Base-by-base conservation (phyloP, 2,113 vertebrate genomes). In the Nansenia antarctica region DNA sequence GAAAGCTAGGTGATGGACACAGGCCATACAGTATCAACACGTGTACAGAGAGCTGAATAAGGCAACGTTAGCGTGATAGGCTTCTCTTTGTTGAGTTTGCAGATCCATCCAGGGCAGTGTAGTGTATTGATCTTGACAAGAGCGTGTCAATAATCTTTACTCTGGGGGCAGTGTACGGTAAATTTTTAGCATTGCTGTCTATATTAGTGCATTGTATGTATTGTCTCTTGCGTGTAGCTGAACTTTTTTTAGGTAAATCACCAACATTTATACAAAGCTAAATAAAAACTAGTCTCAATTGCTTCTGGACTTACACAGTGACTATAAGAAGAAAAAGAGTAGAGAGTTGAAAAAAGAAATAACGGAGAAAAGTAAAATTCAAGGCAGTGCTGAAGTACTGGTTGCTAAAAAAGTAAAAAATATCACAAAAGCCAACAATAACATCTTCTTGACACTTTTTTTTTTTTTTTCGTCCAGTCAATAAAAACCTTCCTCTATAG, bases 331-430 rank as follows among this genome's bases (percentile, higher is more conserved):
- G 86, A 89, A 86, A 83, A 88, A 86, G 84, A 89, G 77, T 86
- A 85, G n/a, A 84, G 84, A 88, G 85, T 88, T 77, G 86, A 86
- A 80, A 84, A 84, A 77, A 35, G 77, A 74, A 83, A 80, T 81
- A 86, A 86, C 73, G 66, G 78, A 85, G 83, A 73, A 85, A 87
- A 84, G 75, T 87, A 80, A 85, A 90, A 87, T 87, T 91, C 89
- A 92, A 92, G 90, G 90, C 90, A 91, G 88, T 91, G 91, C 90
- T 91, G 89, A 91, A 89, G 88, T 91, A 91, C 88, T 90, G 88
- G 86, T 91, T 89, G 88, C 90, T 91, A 90, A 90, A 92, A 90
- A 90, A 86, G 84, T 86, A 90, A 88, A 86, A 90, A 92, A 89
- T 86, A 89, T 90, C 86, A 91, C 87, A 90, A 92, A n/a, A 88